Evolutionary conservation across 2,797 vertebrate species (phyloP).

Genomic region (Hoplostethus atlanticus): DNA sequence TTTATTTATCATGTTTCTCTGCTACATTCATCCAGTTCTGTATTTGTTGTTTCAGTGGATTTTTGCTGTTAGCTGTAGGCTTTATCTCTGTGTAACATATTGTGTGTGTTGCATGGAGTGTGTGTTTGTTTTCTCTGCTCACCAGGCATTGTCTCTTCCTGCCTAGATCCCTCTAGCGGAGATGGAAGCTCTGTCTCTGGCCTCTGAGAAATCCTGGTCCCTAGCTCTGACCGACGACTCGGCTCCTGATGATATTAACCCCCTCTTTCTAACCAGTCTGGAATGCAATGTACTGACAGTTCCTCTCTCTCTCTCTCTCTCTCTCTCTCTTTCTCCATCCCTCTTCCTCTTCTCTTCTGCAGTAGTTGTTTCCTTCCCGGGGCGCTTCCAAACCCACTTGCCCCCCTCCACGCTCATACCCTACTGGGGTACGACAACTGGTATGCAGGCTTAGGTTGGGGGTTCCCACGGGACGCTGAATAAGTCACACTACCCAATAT

Average conservation of each 20-base stretch:
- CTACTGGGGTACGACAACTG: no score
- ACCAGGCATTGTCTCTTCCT: slow-evolving; percentile 92
- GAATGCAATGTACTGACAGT: slow-evolving; percentile 97
- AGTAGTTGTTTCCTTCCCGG: slow-evolving; percentile 48
- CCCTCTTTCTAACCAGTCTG: slow-evolving; percentile 95
- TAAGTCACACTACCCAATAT: no score
- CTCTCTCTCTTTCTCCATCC: slow-evolving; percentile 50
- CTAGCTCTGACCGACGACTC: slow-evolving; percentile 98
- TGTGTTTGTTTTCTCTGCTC: slow-evolving; percentile 83
- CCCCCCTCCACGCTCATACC: slow-evolving; percentile 33
- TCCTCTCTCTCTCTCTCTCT: slow-evolving; percentile 70
- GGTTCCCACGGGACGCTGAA: no score
- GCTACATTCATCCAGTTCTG: background rate
- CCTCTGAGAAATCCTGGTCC: slow-evolving; percentile 99
- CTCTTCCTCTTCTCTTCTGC: slow-evolving; percentile 41
- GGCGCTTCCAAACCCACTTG: slow-evolving; percentile 68
- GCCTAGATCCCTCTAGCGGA: slow-evolving; percentile 99
- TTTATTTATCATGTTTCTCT: background rate
- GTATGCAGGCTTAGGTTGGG: no score
- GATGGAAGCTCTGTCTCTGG: slow-evolving; percentile 99
- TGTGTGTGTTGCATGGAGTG: slow-evolving; percentile 38
- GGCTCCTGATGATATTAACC: slow-evolving; percentile 94
- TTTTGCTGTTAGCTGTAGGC: slow-evolving; percentile 33
- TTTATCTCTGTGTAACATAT: slow-evolving; percentile 36
- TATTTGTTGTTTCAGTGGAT: slow-evolving; percentile 21